These are phyloP conservation scores for Macrosoma leucophasiata DNA, from an alignment of 2,888 invertebrate species.

Conservation along the genomic window DNA sequence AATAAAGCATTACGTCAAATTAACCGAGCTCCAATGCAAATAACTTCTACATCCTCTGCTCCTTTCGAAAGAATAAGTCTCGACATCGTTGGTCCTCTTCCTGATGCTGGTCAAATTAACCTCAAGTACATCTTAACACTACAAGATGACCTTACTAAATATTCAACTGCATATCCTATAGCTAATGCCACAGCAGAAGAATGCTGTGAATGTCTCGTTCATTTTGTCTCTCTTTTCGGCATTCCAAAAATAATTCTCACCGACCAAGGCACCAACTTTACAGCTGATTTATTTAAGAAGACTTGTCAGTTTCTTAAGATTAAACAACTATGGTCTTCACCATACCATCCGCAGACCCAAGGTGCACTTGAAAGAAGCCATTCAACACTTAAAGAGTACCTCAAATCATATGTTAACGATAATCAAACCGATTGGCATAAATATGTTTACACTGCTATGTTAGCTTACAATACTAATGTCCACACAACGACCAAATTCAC, in stretches of 20 bases:
- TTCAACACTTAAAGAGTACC: constrained; percentile 25
- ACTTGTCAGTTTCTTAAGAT: constrained; percentile 22
- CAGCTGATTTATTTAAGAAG: constrained; percentile 23
- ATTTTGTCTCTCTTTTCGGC: constrained; percentile 38
- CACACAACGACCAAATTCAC: constrained; percentile 18
- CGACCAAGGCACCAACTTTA: constrained; percentile 38
- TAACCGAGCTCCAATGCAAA: constrained; percentile 28
- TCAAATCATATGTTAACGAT: constrained; percentile 20
- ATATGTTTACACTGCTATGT: constrained; percentile 23
- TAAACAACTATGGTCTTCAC: constrained; percentile 25
- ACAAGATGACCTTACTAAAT: constrained; percentile 17
- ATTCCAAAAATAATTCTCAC: constrained; percentile 36
- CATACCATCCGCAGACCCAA: constrained; percentile 29
- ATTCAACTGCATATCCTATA: constrained; percentile 15
- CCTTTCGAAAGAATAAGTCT: constrained; percentile 24
- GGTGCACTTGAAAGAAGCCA: constrained; percentile 26
- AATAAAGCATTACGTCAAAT: constrained; percentile 23
- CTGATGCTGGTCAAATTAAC: constrained; percentile 22
- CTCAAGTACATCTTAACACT: constrained; percentile 23
- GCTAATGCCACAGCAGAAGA: constrained; percentile 21
- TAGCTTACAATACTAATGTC: constrained; percentile 21
- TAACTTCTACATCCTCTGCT: constrained; percentile 24
- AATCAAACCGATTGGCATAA: constrained; percentile 19
- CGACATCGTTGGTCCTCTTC: constrained; percentile 27
- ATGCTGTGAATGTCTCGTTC: constrained; percentile 26